phyloP scores from a whole-genome alignment of 2,888 invertebrate genomes.

The Aplocera efformata region DNA sequence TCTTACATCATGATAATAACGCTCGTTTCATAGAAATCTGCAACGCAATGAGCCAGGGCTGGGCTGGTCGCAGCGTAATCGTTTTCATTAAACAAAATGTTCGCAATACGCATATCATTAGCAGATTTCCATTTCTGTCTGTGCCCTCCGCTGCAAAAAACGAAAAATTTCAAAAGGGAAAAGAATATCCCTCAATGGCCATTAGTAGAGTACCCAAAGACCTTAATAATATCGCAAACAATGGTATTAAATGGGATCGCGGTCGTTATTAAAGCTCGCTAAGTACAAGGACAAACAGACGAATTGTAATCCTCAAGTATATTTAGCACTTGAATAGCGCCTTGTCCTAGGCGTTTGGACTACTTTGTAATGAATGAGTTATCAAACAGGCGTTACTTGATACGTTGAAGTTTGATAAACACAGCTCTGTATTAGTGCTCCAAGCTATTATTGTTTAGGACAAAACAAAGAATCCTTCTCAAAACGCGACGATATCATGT shows the following conservation, averaged over 20 bases:
- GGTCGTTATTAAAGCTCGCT: slow-evolving; percentile 23
- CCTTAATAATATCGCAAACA: slow-evolving; percentile 34
- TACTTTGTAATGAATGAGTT: slow-evolving; percentile 2
- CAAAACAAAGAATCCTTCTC: too few species aligned
- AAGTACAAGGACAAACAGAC: slow-evolving; percentile 26
- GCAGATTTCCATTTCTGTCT: slow-evolving; percentile 9
- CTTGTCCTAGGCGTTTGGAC: neutral
- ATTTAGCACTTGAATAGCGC: slow-evolving; percentile 3
- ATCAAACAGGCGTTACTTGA: too few species aligned
- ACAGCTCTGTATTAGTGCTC: too few species aligned
- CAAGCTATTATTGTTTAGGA: too few species aligned
- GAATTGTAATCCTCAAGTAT: slow-evolving; percentile 14
- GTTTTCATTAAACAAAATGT: slow-evolving; percentile 23
- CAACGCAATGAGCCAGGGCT: too few species aligned
- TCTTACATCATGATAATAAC: too few species aligned
- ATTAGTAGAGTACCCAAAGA: slow-evolving; percentile 29
- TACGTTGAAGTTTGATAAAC: too few species aligned
- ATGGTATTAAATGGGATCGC: slow-evolving; percentile 27
- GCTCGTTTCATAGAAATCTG: too few species aligned
- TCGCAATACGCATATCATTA: slow-evolving; percentile 19
- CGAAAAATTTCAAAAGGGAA: slow-evolving; percentile 16
- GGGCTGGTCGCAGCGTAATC: slow-evolving; percentile 10
- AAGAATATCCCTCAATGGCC: slow-evolving; percentile 25
- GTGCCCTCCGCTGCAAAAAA: slow-evolving; percentile 11
- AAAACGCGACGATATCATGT: too few species aligned